Conservation (phyloP, 2,113 vertebrate genomes). For the Cheirogaleus medius region DNA sequence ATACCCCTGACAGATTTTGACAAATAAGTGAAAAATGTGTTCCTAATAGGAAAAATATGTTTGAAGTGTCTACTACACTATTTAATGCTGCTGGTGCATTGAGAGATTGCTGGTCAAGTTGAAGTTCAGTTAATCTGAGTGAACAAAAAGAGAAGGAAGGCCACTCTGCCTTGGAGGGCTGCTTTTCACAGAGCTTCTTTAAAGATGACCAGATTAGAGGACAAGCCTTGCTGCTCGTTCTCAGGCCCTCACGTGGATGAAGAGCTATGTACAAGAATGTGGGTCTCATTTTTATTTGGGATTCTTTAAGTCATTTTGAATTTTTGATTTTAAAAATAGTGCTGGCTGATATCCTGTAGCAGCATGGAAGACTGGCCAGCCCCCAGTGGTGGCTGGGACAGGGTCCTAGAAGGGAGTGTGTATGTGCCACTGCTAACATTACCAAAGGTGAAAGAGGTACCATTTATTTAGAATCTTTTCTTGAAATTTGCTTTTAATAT, state of each 20-base stretch:
- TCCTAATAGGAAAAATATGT: slow-evolving; percentile 1
- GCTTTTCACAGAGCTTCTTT: neutral
- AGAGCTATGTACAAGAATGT: neutral
- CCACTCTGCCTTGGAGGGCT: neutral
- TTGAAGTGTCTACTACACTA: neutral
- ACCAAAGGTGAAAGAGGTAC: neutral
- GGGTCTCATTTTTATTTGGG: neutral
- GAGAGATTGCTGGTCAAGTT: neutral
- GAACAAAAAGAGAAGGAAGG: neutral
- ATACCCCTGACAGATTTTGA: slow-evolving; percentile 30
- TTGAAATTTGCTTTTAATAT: slow-evolving; percentile 5
- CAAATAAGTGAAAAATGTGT: neutral
- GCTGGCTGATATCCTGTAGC: neutral
- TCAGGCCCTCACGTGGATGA: neutral
- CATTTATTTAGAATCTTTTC: neutral
- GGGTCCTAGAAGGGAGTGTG: neutral
- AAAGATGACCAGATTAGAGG: neutral
- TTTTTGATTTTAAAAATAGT: neutral
- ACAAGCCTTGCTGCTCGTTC: neutral
- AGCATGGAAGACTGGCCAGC: neutral
- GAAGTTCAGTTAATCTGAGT: neutral
- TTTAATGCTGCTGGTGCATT: neutral
- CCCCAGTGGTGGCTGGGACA: rapidly evolving
- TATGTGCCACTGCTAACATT: neutral
- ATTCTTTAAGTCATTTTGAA: slow-evolving; percentile 18